Evolutionary conservation across 2,113 vertebrate genomes (phyloP).

Genomic region (Peucedramus taeniatus): DNA sequence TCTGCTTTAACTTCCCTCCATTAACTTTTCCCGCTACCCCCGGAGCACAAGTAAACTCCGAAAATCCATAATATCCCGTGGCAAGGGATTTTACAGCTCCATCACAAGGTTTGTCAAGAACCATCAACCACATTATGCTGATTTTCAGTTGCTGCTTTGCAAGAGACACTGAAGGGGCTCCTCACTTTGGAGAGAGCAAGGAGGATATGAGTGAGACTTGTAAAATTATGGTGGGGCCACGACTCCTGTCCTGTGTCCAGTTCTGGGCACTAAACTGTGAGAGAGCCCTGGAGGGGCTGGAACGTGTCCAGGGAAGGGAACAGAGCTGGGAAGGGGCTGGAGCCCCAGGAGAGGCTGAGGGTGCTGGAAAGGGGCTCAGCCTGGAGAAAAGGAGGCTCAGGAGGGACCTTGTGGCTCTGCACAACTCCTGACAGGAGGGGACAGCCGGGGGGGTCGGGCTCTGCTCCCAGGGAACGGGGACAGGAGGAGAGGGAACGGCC

Average conservation of each 20-base stretch:
- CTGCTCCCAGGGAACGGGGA: background rate
- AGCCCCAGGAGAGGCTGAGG: background rate
- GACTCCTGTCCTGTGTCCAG: background rate
- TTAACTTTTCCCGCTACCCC: background rate
- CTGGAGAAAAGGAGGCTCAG: background rate
- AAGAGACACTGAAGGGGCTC: background rate
- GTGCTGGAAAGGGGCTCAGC: background rate
- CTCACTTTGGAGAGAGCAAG: background rate
- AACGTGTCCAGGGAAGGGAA: background rate
- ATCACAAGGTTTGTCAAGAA: slow-evolving; percentile 17
- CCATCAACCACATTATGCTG: background rate
- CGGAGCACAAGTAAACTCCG: background rate
- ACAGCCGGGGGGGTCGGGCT: background rate
- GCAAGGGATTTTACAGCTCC: slow-evolving; percentile 38
- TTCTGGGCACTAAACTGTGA: accelerated
- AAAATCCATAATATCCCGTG: background rate
- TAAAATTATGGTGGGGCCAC: background rate
- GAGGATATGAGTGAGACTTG: background rate
- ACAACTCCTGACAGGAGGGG: background rate
- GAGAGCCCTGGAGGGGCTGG: background rate
- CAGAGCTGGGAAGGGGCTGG: background rate
- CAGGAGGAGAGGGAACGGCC: background rate
- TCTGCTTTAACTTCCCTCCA: slow-evolving; percentile 37
- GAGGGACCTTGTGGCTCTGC: background rate
- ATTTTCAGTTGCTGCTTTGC: background rate